Evolutionary conservation across 2,113 vertebrate genomes (phyloP), one percentile per base, ranked within the genome.

Genomic region (Pagrus major): DNA sequence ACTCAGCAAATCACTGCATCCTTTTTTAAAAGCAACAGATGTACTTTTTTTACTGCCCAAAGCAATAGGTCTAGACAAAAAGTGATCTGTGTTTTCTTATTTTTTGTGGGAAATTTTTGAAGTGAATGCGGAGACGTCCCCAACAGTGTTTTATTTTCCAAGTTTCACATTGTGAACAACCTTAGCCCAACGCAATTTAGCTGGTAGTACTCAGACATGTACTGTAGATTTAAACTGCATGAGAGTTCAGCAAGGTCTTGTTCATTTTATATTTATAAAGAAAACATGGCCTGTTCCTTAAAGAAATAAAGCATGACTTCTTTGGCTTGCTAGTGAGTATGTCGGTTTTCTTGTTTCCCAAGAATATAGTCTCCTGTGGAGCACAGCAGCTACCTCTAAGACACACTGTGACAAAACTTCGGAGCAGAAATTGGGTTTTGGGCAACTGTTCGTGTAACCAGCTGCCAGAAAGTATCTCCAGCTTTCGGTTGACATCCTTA

Each of bases 191-290:
- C 27, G 37, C 75, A 56, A 46, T 68, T 63, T 69, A 29, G 16
- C 21, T 74, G 56, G 39, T 54, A 75, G 58, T n/a, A 35, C n/a
- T 78, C n/a, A 65, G 33, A 83, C 78, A 78, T 25, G 12, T 20
- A 42, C 37, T 2, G 6, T 41, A n/a, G 77, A 76, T 66, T 79
- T 74, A 46, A 84, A 73, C 80, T 81, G 67, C 65, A 29, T 69
- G 52, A 72, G 52, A 70, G 81, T 84, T 87, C 76, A 84, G 20
- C 14, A 3, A 68, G 71, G 78, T 78, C 60, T 52, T 80, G 44
- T 83, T 89, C 78, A 89, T 89, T 76, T 84, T 56, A 82, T 76
- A 88, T 87, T 90, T 80, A 88, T 84, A 80, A 80, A 89, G 63
- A 60, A 78, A 83, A 72, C 67, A 67, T 44, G 64, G 35, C 31